Evolutionary conservation across 2,113 vertebrate genomes (phyloP).

Genomic region (Acanthisitta chloris): DNA sequence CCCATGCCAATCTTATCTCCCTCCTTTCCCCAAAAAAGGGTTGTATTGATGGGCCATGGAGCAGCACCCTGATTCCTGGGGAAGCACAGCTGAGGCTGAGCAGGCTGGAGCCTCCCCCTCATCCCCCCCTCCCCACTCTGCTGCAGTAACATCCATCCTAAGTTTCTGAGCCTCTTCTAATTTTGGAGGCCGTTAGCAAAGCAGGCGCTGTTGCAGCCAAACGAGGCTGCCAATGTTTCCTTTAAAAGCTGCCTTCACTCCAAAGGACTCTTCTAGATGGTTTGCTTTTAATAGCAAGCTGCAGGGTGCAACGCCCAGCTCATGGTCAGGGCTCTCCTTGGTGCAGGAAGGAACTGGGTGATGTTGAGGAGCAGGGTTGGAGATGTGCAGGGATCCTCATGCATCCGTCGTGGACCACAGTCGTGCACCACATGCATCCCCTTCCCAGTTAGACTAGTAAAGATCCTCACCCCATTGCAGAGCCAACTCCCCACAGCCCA

Average conservation of each 20-base stretch:
- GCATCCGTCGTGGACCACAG: neutral
- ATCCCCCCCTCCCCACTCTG: neutral
- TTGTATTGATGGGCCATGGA: neutral
- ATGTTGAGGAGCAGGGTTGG: neutral
- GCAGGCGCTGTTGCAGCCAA: conserved; percentile 48
- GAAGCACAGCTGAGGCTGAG: conserved; percentile 3
- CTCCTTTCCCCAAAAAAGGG: neutral
- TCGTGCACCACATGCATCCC: fast-evolving
- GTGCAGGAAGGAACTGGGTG: neutral
- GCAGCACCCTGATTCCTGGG: neutral
- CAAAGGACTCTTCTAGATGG: conserved; percentile 58
- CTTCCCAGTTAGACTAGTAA: neutral
- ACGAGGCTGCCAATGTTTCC: conserved; percentile 50
- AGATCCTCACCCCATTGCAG: neutral
- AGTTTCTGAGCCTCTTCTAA: conserved; percentile 59
- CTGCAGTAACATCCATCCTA: conserved; percentile 39
- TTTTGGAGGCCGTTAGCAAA: conserved; percentile 56
- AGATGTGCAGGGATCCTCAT: neutral
- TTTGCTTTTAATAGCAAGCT: conserved; percentile 55
- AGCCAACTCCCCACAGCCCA: neutral
- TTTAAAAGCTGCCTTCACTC: conserved; percentile 45
- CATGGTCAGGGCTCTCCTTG: neutral
- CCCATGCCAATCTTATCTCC: neutral
- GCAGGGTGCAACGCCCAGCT: conserved; percentile 31
- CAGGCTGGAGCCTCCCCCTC: neutral